Evolutionary conservation across 2,797 vertebrate species (phyloP), one percentile per base, ranked within the genome.

Genomic region (Mus minutoides): DNA sequence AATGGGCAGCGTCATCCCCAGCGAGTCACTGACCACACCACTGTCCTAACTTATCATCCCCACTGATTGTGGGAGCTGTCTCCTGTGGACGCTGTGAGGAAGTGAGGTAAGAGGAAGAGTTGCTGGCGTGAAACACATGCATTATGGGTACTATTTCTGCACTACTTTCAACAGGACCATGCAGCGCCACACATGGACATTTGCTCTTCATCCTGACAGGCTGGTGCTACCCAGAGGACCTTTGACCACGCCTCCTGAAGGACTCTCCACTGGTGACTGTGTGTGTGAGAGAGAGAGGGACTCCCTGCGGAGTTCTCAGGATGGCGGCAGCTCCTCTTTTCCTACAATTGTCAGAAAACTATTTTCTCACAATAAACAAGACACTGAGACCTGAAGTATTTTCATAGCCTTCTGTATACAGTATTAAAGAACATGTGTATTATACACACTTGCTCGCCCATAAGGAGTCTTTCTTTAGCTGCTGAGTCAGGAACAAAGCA

Each of bases 41-140:
- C 22, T 76, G 64, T 76, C 83, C 49, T 54, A 22, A 73, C 8
- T 17, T 8, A 21, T 7, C 84, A 49, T 19, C 31, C 54, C 31
- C 78, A 37, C 17, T 0, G 85, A 56, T 0, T 4, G 24, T 3
- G 26, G 56, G 24, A 60, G 54, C 75, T 31, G 9, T 6, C 78
- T 46, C 69, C 88, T 31, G 26, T n/a, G 26, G 43, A 26, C 0
- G 90, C 94, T 78, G 77, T 82, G 94, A 94, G 94, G 97, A 80
- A 46, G 78, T 67, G 92, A 96, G 93, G 92, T 93, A 83, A 40
- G 67, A 91, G 92, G 75, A 86, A 49, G 31, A 12, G 43, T 7
- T 12, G n/a, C 49, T 79, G 64, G 71, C 85, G 24, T 22, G 88
- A 93, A 97, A 82, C 77, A 26, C 2, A 24, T 88, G 60, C n/a